A percentile compares a stretch with the other conserved stretches of the same genome.
These are phyloP conservation scores for Ormyrus thymus DNA, from an alignment of 2,888 invertebrate species.

Conservation along the genomic window DNA sequence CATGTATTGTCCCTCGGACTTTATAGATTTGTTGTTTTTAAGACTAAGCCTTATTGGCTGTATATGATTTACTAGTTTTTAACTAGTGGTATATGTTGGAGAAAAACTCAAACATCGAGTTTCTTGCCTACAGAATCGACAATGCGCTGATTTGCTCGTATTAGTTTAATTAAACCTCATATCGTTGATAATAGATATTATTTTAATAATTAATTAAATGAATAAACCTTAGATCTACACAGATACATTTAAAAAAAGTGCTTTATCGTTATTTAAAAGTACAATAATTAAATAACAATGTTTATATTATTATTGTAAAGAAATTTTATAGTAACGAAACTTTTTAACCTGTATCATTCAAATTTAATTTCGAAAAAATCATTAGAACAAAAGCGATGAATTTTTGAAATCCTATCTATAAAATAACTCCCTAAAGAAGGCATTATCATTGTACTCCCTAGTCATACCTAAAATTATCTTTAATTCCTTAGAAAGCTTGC, in stretches of 20 bases:
- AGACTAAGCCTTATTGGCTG: constrained; percentile 46
- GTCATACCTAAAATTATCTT: constrained; percentile 48
- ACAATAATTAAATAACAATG: constrained; percentile 23
- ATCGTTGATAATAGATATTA: background rate
- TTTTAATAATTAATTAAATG: constrained; percentile 7
- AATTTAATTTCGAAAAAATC: constrained; percentile 24
- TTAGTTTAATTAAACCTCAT: constrained; percentile 25
- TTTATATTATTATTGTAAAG: constrained; percentile 15
- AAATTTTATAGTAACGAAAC: constrained; percentile 29
- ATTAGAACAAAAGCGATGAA: constrained; percentile 20
- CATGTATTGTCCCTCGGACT: constrained; percentile 70
- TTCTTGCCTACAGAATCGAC: constrained; percentile 49
- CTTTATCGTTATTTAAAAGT: constrained; percentile 34
- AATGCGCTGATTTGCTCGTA: constrained; percentile 31
- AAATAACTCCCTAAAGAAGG: constrained; percentile 22
- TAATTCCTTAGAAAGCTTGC: constrained; percentile 23
- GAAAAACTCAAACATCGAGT: constrained; percentile 38
- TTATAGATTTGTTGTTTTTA: constrained; percentile 49
- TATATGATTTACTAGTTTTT: constrained; percentile 41
- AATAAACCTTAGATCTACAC: constrained; percentile 22
- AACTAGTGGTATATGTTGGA: constrained; percentile 20
- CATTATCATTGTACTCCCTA: constrained; percentile 50
- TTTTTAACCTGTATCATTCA: constrained; percentile 24
- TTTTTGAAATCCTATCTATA: constrained; percentile 29
- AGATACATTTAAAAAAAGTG: constrained; percentile 29